Evolutionary conservation across 2,797 vertebrate genomes (phyloP).

Genomic region (Bradypus variegatus): DNA sequence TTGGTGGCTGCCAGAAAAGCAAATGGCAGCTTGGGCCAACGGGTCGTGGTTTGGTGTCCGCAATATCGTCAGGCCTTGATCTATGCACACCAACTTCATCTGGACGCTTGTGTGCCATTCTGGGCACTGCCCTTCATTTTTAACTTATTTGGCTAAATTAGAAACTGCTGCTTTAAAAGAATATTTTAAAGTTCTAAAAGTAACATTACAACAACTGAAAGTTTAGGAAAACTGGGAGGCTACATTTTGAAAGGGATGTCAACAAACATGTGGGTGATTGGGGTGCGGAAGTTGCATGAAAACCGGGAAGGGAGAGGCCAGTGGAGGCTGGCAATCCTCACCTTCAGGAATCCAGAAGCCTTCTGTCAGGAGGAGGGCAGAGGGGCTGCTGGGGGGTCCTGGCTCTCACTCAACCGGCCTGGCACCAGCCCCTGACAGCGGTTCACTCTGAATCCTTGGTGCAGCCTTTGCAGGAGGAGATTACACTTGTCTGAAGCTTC

Average conservation of each 20-base stretch:
- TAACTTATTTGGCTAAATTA: not conserved
- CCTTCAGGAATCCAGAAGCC: not conserved
- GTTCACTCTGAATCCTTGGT: not conserved
- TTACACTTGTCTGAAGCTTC: not conserved
- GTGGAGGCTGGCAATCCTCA: not conserved
- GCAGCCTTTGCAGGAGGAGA: not conserved
- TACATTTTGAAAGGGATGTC: not conserved
- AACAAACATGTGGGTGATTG: not conserved
- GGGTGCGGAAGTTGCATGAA: not conserved
- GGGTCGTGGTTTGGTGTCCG: not conserved
- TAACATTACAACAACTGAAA: not conserved
- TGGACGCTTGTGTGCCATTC: not conserved
- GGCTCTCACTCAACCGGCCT: not conserved
- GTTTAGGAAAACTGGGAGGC: not conserved
- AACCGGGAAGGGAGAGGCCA: not conserved
- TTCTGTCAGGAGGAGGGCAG: not conserved
- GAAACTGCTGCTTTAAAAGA: not conserved
- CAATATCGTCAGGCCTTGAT: not conserved
- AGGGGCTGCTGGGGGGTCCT: not conserved
- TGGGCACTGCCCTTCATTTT: not conserved
- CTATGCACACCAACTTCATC: not conserved
- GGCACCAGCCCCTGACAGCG: not conserved
- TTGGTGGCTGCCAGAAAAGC: not conserved
- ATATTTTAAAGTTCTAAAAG: not conserved
- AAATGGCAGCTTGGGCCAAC: not conserved